Base-by-base conservation (phyloP, 2,888 invertebrate genomes). In the Drosophila eohydei region DNA sequence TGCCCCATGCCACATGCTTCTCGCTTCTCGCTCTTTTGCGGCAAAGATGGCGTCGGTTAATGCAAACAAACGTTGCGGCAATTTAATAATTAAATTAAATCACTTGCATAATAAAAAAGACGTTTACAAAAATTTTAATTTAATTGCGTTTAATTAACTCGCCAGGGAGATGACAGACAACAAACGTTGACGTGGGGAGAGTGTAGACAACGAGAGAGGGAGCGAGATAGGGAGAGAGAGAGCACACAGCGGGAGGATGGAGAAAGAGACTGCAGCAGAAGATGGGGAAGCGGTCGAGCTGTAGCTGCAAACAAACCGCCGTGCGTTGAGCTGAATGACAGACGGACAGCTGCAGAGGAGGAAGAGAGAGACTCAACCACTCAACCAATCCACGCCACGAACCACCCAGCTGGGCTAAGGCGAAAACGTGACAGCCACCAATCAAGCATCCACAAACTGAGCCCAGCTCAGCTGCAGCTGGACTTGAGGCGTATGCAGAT, bases 121-220 rank as follows among this genome's bases (percentile, higher is more conserved):
- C 82, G 75, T 80, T 84, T 78, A 82, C 78, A 81, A 88, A 83
- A 88, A 82, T 83, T 78, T 87, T 90, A 91, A 91, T 91, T 91
- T 90, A 91, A 92, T 92, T 90, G 90, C 90, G 88, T 91, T 92
- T 92, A 92, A 92, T 92, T 92, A 92, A 92, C 86, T 91, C 89
- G 88, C 89, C 79, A 79, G 90, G 91, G 88, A 91, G 90, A 86
- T 78, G 86, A 88, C 88, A 80, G 80, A 82, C 77, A 75, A 75
- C 89, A 81, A 40, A 46, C 57, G 38, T 38, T 28, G 26, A 12
- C 9, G 36, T 46, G 48, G 48, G n/a, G 8, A 3, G 12, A 51
- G 51, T 2, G 52, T 14, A 54, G 34, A 12, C 16, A 14, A 5
- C 16, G 38, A 38, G 2, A n/a, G 36, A 38, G 26, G 9, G 2